Conservation (phyloP, 2,797 vertebrate genomes). For the Peromyscus eremicus region DNA sequence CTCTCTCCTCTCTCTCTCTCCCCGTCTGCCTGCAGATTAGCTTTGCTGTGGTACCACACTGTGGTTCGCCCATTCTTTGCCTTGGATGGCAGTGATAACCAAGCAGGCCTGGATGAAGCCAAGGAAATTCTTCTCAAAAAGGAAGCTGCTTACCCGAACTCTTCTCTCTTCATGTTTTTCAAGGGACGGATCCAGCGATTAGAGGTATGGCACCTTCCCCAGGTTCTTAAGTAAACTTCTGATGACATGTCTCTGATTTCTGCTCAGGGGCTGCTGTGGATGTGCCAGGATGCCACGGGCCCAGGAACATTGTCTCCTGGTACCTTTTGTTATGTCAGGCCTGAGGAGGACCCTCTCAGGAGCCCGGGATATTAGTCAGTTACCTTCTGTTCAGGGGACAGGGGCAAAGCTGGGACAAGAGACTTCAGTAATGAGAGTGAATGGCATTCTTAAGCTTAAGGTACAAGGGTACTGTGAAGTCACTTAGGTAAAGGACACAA, state of each 20-base stretch:
- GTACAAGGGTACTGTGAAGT: not conserved
- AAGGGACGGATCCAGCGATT: constrained; percentile 98
- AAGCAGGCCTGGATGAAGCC: constrained; percentile 94
- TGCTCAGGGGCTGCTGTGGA: not conserved
- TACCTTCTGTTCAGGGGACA: not conserved
- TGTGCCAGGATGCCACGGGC: not conserved
- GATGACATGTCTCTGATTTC: not conserved
- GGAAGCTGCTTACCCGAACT: constrained; percentile 96
- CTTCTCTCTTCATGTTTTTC: constrained; percentile 99
- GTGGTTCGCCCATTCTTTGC: constrained; percentile 99
- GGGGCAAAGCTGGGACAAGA: not conserved
- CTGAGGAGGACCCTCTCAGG: not conserved
- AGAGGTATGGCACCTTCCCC: constrained; percentile 90
- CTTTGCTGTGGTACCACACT: constrained; percentile 99
- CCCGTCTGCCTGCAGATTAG: constrained; percentile 89
- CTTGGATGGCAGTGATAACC: constrained; percentile 95
- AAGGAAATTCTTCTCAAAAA: constrained; percentile 96
- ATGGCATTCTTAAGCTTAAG: not conserved
- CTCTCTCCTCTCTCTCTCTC: not conserved
- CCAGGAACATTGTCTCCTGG: not conserved
- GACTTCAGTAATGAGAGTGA: not conserved
- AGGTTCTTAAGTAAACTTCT: not conserved
- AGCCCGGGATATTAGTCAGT: constrained; percentile 16
- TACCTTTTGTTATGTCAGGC: not conserved
- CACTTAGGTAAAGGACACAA: not conserved